A percentile compares a stretch with the other conserved stretches of the same genome.
Conservation (phyloP, 2,113 vertebrate species). For the Malurus alboscapulatus region DNA sequence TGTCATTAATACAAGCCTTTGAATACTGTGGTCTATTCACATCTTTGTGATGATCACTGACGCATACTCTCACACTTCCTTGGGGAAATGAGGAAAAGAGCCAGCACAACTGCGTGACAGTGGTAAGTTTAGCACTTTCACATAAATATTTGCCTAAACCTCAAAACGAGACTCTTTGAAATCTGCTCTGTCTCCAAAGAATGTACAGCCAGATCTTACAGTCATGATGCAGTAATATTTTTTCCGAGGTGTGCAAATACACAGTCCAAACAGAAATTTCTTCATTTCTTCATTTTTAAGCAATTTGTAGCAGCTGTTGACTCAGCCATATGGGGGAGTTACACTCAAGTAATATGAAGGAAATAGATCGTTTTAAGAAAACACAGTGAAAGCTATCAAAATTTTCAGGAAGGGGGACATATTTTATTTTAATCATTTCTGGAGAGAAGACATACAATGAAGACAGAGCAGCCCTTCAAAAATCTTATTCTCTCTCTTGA, state of each 20-base stretch:
- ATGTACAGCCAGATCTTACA: neutral
- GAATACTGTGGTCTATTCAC: neutral
- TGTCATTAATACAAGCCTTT: constrained; percentile 1
- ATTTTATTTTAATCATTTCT: constrained; percentile 45
- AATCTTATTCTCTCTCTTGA: neutral
- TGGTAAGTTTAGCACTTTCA: neutral
- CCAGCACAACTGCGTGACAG: neutral
- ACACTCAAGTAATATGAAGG: constrained; percentile 32
- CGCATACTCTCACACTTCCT: neutral
- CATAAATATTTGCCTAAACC: neutral
- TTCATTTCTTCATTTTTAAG: constrained; percentile 31
- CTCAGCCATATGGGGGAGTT: neutral
- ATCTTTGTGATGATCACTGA: neutral
- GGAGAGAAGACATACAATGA: neutral
- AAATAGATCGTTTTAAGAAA: constrained; percentile 21
- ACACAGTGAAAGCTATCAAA: neutral
- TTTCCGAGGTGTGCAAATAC: neutral
- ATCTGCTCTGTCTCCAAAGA: neutral
- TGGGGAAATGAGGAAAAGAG: neutral
- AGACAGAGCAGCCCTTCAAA: neutral
- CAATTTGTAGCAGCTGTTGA: constrained; percentile 9
- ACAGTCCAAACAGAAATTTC: neutral
- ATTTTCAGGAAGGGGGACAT: neutral
- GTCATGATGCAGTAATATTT: neutral
- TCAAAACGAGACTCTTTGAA: neutral